phyloP scores from a whole-genome alignment of 2,797 vertebrate genomes.

The Mormyrus hasselquistii region DNA sequence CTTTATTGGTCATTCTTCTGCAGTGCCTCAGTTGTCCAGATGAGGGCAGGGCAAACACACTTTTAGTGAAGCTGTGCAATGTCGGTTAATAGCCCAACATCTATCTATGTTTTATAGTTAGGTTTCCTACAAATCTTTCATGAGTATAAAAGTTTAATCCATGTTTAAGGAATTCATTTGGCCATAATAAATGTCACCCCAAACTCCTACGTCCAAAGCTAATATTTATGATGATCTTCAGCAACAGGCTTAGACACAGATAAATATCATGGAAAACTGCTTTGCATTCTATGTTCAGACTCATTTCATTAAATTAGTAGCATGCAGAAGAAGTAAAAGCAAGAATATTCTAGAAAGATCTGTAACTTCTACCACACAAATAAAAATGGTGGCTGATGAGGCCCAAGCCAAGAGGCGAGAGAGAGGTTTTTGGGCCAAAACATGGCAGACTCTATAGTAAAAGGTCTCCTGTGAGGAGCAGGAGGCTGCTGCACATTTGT shows the following conservation, averaged over 20 bases:
- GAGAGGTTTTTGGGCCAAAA: neutral
- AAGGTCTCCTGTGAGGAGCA: neutral
- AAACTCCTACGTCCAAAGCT: neutral
- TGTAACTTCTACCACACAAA: neutral
- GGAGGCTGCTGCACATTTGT: neutral
- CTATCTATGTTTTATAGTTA: neutral
- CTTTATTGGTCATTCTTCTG: slow-evolving; percentile 22
- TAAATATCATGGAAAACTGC: neutral
- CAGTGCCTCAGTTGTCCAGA: slow-evolving; percentile 36
- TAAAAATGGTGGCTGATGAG: neutral
- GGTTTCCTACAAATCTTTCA: neutral
- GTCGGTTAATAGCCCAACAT: neutral
- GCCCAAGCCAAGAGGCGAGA: neutral
- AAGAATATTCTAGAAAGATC: neutral
- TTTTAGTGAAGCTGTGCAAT: slow-evolving; percentile 13
- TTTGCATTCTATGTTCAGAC: neutral
- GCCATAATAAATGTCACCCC: neutral
- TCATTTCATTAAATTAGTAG: neutral
- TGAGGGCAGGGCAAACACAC: slow-evolving; percentile 49
- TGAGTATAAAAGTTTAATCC: neutral
- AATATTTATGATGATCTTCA: neutral
- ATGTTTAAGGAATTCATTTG: neutral
- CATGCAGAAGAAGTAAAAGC: neutral
- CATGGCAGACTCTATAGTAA: neutral
- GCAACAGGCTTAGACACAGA: neutral